phyloP scores from a whole-genome alignment of 2,888 invertebrate species.

The Scaptomyza flava region DNA sequence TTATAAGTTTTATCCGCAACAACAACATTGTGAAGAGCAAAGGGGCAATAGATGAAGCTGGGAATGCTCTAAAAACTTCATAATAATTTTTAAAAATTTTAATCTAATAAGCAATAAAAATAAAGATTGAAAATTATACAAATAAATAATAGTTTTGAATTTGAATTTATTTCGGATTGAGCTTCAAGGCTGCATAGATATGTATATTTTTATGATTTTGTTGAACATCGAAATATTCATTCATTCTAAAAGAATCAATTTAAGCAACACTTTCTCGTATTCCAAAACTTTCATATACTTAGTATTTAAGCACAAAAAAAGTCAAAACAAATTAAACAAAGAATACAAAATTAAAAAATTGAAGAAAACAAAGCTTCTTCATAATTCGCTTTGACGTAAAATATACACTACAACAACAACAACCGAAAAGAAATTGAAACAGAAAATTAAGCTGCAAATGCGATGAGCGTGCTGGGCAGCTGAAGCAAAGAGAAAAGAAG shows the following conservation, averaged over 20 bases:
- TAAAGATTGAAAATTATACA: too few species aligned
- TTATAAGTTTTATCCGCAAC: background rate
- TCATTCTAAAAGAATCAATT: too few species aligned
- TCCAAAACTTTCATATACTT: too few species aligned
- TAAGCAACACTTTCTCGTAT: too few species aligned
- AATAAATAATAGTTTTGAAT: too few species aligned
- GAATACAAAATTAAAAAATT: background rate
- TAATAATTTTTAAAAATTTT: background rate
- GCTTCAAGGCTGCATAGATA: too few species aligned
- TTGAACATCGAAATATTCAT: too few species aligned
- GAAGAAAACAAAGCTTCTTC: slow-evolving; percentile 8
- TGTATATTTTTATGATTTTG: too few species aligned
- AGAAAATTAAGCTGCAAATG: slow-evolving; percentile 59
- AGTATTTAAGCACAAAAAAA: background rate
- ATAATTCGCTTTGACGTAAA: slow-evolving; percentile 10
- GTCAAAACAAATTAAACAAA: background rate
- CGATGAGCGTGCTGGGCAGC: slow-evolving; percentile 36
- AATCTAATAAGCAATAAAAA: background rate
- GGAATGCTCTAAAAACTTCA: background rate
- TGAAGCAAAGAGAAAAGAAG: slow-evolving; percentile 17
- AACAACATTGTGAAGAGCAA: background rate
- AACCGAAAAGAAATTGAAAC: slow-evolving; percentile 48
- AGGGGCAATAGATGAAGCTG: background rate
- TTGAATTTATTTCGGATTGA: too few species aligned
- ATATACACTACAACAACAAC: slow-evolving; percentile 25